Percentiles rank a stretch among this genome's conserved stretches.
Conservation (phyloP, 2,888 invertebrate species). For the Hermodice carunculata region DNA sequence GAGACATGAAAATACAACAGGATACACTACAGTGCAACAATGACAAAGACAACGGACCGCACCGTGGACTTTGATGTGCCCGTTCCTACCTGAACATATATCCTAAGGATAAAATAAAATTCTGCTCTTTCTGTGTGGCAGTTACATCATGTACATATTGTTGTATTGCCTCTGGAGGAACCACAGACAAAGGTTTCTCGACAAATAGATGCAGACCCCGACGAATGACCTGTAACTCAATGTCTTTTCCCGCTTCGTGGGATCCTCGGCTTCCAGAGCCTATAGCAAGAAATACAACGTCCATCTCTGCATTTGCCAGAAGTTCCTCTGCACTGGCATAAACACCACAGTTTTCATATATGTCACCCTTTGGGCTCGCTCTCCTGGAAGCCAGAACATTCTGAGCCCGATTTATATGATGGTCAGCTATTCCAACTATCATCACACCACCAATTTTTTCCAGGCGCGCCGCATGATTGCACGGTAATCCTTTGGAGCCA, state of each 20-base stretch:
- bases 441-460: constrained; percentile 12
- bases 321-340: constrained; percentile 14
- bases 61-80: no score
- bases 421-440: constrained; percentile 28
- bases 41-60: no score
- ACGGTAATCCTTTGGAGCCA: constrained; percentile 28
- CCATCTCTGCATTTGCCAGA: background rate
- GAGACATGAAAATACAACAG: no score
- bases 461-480: constrained; percentile 27
- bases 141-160: constrained; percentile 10
- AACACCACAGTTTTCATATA: constrained; percentile 17
- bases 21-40: no score
- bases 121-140: background rate
- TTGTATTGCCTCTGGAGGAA: background rate
- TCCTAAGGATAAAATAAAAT: constrained; percentile 18
- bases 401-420: background rate
- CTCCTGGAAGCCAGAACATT: background rate
- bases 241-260: constrained; percentile 5
- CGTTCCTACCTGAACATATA: constrained; percentile 36
- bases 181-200: constrained; percentile 29
- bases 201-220: constrained; percentile 24
- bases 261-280: constrained; percentile 13
- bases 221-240: constrained; percentile 18
- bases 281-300: constrained; percentile 21
- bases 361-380: background rate